A percentile compares a stretch with the other conserved stretches of the same genome.
Conservation (phyloP, 1,140 invertebrate genomes). For the Bradysia coprophila region DNA sequence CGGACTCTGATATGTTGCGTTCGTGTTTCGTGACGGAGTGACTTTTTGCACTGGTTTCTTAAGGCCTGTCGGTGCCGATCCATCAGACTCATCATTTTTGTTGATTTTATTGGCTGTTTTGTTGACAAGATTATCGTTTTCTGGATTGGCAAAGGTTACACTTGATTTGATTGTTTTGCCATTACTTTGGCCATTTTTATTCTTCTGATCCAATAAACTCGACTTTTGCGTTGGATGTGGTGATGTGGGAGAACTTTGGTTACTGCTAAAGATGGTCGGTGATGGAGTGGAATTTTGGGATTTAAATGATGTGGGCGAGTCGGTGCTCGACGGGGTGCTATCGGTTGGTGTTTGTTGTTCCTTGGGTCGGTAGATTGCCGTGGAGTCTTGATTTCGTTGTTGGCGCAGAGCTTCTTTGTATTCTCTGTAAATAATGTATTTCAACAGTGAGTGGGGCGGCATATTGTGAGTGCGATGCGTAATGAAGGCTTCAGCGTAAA, state of each 20-base stretch:
- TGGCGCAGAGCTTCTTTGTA: conserved; percentile 75
- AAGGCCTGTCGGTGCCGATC: conserved; percentile 17
- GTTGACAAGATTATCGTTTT: too few species aligned
- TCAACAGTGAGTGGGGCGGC: too few species aligned
- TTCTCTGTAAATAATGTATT: conserved; percentile 52
- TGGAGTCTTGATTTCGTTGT: conserved; percentile 54
- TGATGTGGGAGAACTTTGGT: neutral
- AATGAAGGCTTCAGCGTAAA: too few species aligned
- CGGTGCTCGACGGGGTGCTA: conserved; percentile 19
- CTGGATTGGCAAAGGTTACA: too few species aligned
- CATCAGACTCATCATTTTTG: conserved; percentile 9
- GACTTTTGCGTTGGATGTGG: neutral
- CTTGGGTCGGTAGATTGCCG: conserved; percentile 45
- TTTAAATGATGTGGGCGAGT: neutral
- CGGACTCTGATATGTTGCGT: neutral
- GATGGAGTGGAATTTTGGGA: conserved; percentile 1
- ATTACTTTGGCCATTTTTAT: too few species aligned
- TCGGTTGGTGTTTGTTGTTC: conserved; percentile 27
- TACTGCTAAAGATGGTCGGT: neutral
- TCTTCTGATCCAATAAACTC: neutral
- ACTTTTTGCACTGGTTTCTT: conserved; percentile 38
- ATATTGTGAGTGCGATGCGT: too few species aligned
- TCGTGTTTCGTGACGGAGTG: conserved; percentile 28
- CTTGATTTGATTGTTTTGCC: too few species aligned
- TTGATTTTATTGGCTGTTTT: neutral